A percentile compares a stretch with the other conserved stretches of the same genome.
Evolutionary conservation across 2,113 vertebrate genomes (phyloP).

Genomic region (Cottus gobio): DNA sequence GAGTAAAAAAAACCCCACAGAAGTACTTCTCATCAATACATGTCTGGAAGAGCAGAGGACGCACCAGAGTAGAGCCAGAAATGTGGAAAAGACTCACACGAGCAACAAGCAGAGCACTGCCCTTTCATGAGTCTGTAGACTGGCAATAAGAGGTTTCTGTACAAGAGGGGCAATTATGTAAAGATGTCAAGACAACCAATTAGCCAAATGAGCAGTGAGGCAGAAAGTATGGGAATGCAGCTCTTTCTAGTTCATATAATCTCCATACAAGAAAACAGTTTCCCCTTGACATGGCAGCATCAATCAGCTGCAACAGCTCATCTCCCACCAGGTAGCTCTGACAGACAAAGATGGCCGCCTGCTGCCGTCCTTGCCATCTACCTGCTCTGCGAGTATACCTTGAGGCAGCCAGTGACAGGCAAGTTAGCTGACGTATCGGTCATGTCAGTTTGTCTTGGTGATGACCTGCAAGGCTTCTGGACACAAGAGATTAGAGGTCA

Average conservation of each 20-base stretch:
- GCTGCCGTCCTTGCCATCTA: constrained; percentile 23
- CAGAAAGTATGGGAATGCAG: not conserved
- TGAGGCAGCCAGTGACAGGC: constrained; percentile 22
- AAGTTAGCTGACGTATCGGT: not conserved
- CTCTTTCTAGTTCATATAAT: not conserved
- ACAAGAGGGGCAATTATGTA: not conserved
- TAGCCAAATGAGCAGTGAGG: not conserved
- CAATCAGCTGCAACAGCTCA: constrained; percentile 7
- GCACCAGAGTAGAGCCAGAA: not conserved
- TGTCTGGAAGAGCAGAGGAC: not conserved
- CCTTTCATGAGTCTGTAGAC: not conserved
- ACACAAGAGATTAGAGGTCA: not conserved
- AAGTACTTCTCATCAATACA: constrained; percentile 9
- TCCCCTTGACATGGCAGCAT: not conserved
- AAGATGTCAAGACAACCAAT: constrained; percentile 5
- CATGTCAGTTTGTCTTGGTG: not conserved
- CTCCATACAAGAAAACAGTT: not conserved
- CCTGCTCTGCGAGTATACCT: not conserved
- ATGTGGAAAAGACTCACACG: not conserved
- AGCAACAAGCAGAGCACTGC: not conserved
- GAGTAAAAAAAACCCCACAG: not conserved
- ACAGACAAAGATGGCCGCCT: constrained; percentile 11
- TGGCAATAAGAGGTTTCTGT: not conserved
- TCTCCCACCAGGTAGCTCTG: not conserved
- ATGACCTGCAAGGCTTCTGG: constrained; percentile 10